A percentile compares a stretch with the other conserved stretches of the same genome.
phyloP scores from a whole-genome alignment of 1,140 invertebrate genomes.

The Cylas formicarius region DNA sequence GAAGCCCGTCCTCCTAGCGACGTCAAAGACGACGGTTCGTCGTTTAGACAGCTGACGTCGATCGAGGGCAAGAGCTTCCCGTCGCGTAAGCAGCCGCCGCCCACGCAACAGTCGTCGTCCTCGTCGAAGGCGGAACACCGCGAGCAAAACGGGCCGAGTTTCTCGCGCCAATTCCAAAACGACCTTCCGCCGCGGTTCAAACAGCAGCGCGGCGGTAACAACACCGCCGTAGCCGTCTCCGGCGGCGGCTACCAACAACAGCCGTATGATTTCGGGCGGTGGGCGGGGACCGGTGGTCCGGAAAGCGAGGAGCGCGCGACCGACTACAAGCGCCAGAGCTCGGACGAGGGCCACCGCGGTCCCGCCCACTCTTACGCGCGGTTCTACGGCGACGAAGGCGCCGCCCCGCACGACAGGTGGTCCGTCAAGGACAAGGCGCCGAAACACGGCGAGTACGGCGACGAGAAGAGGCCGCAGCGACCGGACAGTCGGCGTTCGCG shows the following conservation, averaged over 20 bases:
- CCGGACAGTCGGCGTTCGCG: slow-evolving; percentile 52
- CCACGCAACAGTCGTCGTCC: no score
- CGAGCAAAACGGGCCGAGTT: slow-evolving; percentile 44
- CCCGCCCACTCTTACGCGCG: slow-evolving; percentile 14
- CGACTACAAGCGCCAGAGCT: slow-evolving; percentile 27
- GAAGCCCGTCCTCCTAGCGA: slow-evolving; percentile 15
- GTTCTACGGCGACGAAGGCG: slow-evolving; percentile 7
- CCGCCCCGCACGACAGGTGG: slow-evolving; percentile 18
- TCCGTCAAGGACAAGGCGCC: slow-evolving; percentile 24
- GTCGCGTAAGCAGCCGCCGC: slow-evolving; percentile 36
- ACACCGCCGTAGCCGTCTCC: slow-evolving; percentile 14
- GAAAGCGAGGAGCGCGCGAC: slow-evolving; percentile 26
- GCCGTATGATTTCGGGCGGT: slow-evolving; percentile 10
- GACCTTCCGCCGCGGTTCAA: slow-evolving; percentile 82
- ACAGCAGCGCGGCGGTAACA: slow-evolving; percentile 43
- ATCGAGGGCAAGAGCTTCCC: slow-evolving; percentile 42
- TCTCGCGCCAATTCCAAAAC: slow-evolving; percentile 65
- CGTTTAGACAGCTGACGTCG: slow-evolving; percentile 42
- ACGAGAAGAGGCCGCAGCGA: slow-evolving; percentile 47
- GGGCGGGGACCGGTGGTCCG: slow-evolving; percentile 18
- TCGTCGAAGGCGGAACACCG: slow-evolving; percentile 43
- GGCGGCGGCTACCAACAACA: slow-evolving; percentile 13
- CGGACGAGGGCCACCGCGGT: slow-evolving; percentile 30
- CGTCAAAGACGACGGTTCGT: slow-evolving; percentile 20
- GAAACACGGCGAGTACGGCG: slow-evolving; percentile 23